Base-by-base conservation (phyloP, 2,113 vertebrate genomes). In the Cyanocitta stelleri region DNA sequence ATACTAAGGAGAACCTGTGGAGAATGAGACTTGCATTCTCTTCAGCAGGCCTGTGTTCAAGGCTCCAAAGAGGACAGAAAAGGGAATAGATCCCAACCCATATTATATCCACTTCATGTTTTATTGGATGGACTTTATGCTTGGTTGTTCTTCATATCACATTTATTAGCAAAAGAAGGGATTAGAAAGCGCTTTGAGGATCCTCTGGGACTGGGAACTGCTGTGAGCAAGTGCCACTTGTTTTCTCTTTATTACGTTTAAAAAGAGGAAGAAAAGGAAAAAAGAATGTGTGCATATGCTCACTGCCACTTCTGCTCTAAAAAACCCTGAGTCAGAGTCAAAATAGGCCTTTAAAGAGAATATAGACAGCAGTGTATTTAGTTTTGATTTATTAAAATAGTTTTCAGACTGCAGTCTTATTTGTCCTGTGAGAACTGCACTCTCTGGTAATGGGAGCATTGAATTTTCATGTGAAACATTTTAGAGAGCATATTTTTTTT, bases 371-470 rank as follows among this genome's bases (percentile, higher is more conserved):
- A 55, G 75, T 16, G 13, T 80, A 73, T 95, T 96, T 97, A 95
- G 92, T 89, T 96, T 94, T 77, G 82, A 97, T 94, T 95, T 97
- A 97, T 94, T 96, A 93, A 95, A 97, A 92, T 93, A 91, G 77
- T 93, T 95, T 85, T 85, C 85, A 95, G 83, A 72, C 89, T 96
- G 91, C 95, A 90, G 82, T 56, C 91, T 95, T 96, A 97, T 94
- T 95, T 89, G 89, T 97, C 96, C 89, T 87, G 49, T 84, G 96
- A 94, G 93, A 96, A 87, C 75, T 71, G 51, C 73, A 92, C 88
- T 96, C 54, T 78, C 93, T 86, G 77, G 75, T 95, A 96, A 89
- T 95, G 41, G 63, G 71, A 95, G 96, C 87, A 88, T 79, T 97
- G 91, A 73, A 93, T 97, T 97, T 97, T 94, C 79, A 75, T 81